Evolutionary conservation across 2,797 vertebrate genomes (phyloP), one percentile per base, ranked within the genome.

Genomic region (Anolis apletophallus): DNA sequence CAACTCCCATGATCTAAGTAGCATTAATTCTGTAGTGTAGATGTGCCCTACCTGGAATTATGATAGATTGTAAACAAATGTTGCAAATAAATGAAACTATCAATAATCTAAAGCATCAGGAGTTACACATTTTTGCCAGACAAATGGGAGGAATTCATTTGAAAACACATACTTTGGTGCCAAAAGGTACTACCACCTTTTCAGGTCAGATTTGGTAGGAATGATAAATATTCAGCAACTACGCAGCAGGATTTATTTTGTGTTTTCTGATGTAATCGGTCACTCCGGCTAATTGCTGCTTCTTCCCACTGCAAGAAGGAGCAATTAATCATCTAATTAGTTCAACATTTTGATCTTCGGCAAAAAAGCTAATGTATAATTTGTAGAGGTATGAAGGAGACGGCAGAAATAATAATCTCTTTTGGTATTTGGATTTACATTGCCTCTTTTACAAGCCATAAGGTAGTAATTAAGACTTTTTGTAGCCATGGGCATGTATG

Each of bases 401-500:
- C 87, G 1, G 0, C 76, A 94, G 86, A 84, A 93, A 93, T 88
- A 92, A 89, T 90, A 92, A 84, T 91, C 85, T 76, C 82, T 75
- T 81, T 87, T n/a, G 84, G 90, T 90, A 32, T 91, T 90, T 29
- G 84, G 91, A 84, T 85, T 92, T 90, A 1, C 83, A 81, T 92
- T 93, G 89, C 92, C 90, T 52, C 89, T 93, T 95, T 94, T 93
- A 94, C 89, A 91, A 92, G 90, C 88, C 95, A 95, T 94, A 85
- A 86, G 93, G 93, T 94, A 91, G 87, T 92, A 85, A 94, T 94
- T 94, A 94, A 90, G 81, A 86, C 85, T 86, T 89, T 93, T 85
- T 91, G 88, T 82, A 85, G 90, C 90, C 85, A 75, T 50, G 90
- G 90, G 91, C 87, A 84, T 91, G 75, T 84, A 64, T 75, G 75